Percentiles rank a stretch among this genome's conserved stretches.
Conservation (phyloP, 2,113 vertebrate species). For the Cyprinodon tularosa region DNA sequence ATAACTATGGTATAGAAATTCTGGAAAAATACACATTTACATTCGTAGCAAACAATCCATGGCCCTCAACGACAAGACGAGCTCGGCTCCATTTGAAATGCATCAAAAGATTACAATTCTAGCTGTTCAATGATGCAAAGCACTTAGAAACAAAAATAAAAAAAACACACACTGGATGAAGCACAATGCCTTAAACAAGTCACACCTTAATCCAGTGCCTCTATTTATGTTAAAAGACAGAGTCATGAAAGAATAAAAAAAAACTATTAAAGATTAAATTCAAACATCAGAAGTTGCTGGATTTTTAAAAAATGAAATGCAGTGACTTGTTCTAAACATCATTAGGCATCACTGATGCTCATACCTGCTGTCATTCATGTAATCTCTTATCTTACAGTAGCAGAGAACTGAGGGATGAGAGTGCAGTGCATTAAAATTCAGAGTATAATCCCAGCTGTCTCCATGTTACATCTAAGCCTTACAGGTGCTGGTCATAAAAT, state of each 20-base stretch:
- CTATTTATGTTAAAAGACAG: constrained; percentile 42
- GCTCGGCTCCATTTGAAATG: constrained; percentile 73
- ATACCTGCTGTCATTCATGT: constrained; percentile 46
- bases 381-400: constrained; percentile 49
- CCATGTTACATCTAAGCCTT: constrained; percentile 14
- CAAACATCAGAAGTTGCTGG: constrained; percentile 58
- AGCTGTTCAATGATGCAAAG: constrained; percentile 68
- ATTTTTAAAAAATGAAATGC: constrained; percentile 35
- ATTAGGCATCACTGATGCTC: constrained; percentile 43
- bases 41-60: constrained; percentile 77
- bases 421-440: constrained; percentile 44
- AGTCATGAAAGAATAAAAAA: constrained; percentile 58
- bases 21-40: constrained; percentile 80
- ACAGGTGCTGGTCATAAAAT: no score
- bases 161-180: background rate
- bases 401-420: constrained; percentile 41
- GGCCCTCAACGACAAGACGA: constrained; percentile 64
- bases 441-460: constrained; percentile 25
- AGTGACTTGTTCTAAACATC: constrained; percentile 43
- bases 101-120: constrained; percentile 67
- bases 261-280: constrained; percentile 61
- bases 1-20: constrained; percentile 78
- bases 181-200: constrained; percentile 48
- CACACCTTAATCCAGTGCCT: constrained; percentile 31
- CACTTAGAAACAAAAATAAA: constrained; percentile 65